Percentiles rank a stretch among this genome's conserved stretches.
These are phyloP conservation scores for Channa argus DNA, from an alignment of 2,113 vertebrate species.

Conservation along the genomic window DNA sequence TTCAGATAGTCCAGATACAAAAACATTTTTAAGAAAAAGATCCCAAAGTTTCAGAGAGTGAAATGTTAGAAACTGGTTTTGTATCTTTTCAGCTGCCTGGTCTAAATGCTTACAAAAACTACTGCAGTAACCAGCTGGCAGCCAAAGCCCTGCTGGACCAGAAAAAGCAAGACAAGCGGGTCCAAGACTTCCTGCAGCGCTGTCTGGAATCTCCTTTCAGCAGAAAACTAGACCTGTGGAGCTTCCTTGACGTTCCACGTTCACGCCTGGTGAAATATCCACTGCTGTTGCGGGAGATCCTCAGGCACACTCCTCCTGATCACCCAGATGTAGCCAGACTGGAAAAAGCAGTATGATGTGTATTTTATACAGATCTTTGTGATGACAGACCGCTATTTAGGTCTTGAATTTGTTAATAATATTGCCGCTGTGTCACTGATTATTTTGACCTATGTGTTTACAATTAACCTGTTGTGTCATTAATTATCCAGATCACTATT, in stretches of 20 bases:
- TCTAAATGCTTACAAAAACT: constrained; percentile 93
- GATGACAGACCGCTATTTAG: neutral
- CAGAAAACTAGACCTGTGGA: constrained; percentile 98
- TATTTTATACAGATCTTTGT: neutral
- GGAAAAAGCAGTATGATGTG: constrained; percentile 89
- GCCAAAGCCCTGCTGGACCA: constrained; percentile 97
- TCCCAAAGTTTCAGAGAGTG: neutral
- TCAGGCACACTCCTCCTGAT: constrained; percentile 92
- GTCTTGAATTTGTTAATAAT: neutral
- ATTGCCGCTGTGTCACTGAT: no score
- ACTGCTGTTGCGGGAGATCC: constrained; percentile 93
- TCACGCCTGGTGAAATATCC: constrained; percentile 97
- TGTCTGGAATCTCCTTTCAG: constrained; percentile 98
- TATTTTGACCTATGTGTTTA: neutral
- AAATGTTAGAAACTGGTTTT: neutral
- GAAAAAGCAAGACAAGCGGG: constrained; percentile 94
- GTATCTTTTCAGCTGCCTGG: constrained; percentile 86
- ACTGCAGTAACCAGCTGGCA: constrained; percentile 97
- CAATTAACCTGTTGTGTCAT: neutral
- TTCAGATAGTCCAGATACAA: no score
- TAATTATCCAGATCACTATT: constrained; percentile 86
- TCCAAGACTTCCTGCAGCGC: constrained; percentile 97
- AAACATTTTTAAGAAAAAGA: no score
- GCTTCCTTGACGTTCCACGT: constrained; percentile 97
- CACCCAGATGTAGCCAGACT: constrained; percentile 88